Base-by-base conservation (phyloP, 2,888 invertebrate genomes). In the Andricus curvator region DNA sequence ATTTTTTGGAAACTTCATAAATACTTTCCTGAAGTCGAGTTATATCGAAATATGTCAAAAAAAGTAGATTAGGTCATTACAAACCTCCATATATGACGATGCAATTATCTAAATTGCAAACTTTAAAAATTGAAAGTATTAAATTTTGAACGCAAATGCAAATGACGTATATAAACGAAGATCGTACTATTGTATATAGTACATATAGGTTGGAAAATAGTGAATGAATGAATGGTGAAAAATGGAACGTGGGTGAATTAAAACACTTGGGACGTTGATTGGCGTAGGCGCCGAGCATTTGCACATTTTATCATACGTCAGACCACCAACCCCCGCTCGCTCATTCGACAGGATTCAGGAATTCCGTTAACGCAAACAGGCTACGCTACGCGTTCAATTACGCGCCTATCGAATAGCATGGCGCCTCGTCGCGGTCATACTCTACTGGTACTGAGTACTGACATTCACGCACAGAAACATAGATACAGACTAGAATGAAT, bases 361-460 rank as follows among this genome's bases (percentile, higher is more conserved):
- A 70, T 70, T 70, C 48, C 48, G 48, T 70, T 70, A 70, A 70
- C 9, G 68, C 48, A 70, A 70, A 70, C 68, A 44, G 37, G 37
- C 37, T 37, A 8, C 22, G 25, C 48, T 48, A 48, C 48, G 44
- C 48, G 22, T 67, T 67, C 41, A 15, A 41, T 67, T 67, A 67
- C 41, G 67, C 22, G 44, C 44, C 1, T 48, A 25, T 25, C 17
- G 20, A 37, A 68, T 44, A 15, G 44, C 44, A n/a, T 41, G 22
- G 67, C 67, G 41, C n/a, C 22, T 22, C 41, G 67, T 37, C 37
- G 37, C 67, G 13, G 37, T 67, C 67, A 62, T 29, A 62, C 62
- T 62, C 62, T 25, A 62, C 25, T 37, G 37, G 8, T 8, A 8
- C 37, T 37, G 37, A 37, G 37, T 37, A 37, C 37, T 62, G 62